Conservation (phyloP, 2,113 vertebrate species). For the Piaya cayana region DNA sequence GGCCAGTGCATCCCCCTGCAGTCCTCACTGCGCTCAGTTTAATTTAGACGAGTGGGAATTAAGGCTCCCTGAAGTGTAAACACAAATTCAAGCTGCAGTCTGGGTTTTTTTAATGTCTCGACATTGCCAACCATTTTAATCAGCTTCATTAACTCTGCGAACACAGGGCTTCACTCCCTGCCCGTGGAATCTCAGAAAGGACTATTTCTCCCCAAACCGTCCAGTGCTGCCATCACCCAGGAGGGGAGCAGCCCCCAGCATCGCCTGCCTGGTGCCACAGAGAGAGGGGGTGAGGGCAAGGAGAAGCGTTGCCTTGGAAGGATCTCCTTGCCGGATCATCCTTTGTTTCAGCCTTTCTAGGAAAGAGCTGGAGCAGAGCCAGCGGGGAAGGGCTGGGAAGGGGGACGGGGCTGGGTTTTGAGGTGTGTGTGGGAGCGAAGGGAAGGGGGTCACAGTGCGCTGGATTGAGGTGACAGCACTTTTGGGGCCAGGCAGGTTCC, state of each 20-base stretch:
- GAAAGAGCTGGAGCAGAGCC: constrained; percentile 58
- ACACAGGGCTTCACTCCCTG: neutral
- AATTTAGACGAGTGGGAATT: neutral
- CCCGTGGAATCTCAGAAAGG: neutral
- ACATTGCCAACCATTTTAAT: neutral
- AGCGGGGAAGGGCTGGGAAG: neutral
- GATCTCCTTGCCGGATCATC: neutral
- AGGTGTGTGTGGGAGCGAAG: neutral
- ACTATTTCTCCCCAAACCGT: neutral
- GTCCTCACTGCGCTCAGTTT: neutral
- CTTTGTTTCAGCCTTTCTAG: constrained; percentile 55
- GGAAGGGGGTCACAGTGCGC: neutral
- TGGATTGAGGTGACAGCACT: constrained; percentile 21
- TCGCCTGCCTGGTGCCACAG: accelerated
- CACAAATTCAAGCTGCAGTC: neutral
- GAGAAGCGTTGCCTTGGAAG: neutral
- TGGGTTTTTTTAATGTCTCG: neutral
- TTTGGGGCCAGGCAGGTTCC: constrained; percentile 39
- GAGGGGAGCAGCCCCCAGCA: neutral
- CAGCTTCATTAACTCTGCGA: neutral
- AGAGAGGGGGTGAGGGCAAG: neutral
- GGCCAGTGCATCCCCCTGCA: neutral
- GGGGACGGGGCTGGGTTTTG: neutral
- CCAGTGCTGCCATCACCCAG: neutral
- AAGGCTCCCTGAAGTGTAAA: neutral